Conservation (phyloP, 1,140 invertebrate genomes). For the Diachasmimorpha longicaudata region DNA sequence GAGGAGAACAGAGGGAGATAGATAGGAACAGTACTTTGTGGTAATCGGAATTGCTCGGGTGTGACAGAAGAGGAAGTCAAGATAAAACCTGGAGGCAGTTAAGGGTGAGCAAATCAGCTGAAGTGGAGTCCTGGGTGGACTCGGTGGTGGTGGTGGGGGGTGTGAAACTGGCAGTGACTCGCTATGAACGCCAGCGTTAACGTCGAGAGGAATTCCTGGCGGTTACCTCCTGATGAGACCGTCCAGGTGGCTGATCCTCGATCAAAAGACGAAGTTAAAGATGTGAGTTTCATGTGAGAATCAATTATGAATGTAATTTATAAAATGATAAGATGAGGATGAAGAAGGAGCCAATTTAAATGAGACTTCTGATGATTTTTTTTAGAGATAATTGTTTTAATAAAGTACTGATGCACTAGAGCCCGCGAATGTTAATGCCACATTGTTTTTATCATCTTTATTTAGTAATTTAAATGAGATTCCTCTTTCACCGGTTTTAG, state of each 20-base stretch:
- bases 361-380: not conserved
- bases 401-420: not conserved
- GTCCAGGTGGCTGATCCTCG: slow-evolving; percentile 85
- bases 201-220: slow-evolving; percentile 83
- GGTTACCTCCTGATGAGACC: slow-evolving; percentile 85
- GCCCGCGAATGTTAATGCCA: not conserved
- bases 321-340: not conserved
- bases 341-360: not conserved
- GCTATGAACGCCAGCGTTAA: slow-evolving; percentile 84
- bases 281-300: slow-evolving; percentile 36
- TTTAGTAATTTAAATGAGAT: not conserved
- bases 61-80: not conserved
- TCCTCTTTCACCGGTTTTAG: slow-evolving; percentile 67
- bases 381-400: not conserved
- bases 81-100: slow-evolving; percentile 12
- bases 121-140: not conserved
- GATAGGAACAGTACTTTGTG: not conserved
- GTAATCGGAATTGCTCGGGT: not conserved
- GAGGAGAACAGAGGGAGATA: too few relatives aligned
- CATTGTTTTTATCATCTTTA: not conserved
- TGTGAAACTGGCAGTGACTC: slow-evolving; percentile 31
- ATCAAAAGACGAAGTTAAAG: slow-evolving; percentile 73
- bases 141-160: slow-evolving; percentile 18
- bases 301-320: too few relatives aligned
- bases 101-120: not conserved